Base-by-base conservation (phyloP, 2,888 invertebrate genomes). In the Drosophila affinis region DNA sequence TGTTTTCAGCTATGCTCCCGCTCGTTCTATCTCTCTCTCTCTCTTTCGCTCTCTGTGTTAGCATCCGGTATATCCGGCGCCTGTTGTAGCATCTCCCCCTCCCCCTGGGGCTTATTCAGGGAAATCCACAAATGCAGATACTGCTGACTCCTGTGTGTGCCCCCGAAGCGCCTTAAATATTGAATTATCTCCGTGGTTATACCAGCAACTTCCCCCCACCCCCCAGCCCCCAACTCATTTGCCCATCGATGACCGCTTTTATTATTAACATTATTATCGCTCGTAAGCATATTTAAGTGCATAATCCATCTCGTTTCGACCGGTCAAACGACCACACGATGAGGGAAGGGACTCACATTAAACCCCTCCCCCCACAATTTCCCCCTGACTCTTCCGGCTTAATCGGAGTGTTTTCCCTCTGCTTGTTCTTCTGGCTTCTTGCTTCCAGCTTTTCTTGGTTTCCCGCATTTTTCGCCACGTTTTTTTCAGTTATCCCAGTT, bases 231-330 rank as follows among this genome's bases (percentile, higher is more conserved):
- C 14, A 39, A 39, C 14, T n/a, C 6, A 39, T 39, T 39, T 39
- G 14, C 4, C 39, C 39, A 7, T n/a, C 39, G 39, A 39, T 39
- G 39, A n/a, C 39, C 39, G 14, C 39, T n/a, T 39, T 39, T n/a
- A 39, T 39, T n/a, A 39, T 39, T 39, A 39, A 39, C 39, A 39
- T 39, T 7, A 32, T 58, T 18, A 32, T 18, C 44, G 29, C 56
- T 60, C 24, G 1, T 51, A 51, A 29, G 24, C 12, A 10, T 27
- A 18, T 21, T 57, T 18, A 47, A 29, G 39, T 21, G 56, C 46
- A 9, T 7, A 9, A 32, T n/a, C 6, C 47, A 18, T 18, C 14
- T 14, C 14, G 39, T 3, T 39, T 39, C 14, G 39, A 39, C 39
- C 39, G 5, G 14, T 3, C 32, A 32, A 32, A 14, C 5, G 39